Evolutionary conservation across 1,140 invertebrate genomes (phyloP), one percentile per base, ranked within the genome.

Genomic region (Hyles euphorbiae): DNA sequence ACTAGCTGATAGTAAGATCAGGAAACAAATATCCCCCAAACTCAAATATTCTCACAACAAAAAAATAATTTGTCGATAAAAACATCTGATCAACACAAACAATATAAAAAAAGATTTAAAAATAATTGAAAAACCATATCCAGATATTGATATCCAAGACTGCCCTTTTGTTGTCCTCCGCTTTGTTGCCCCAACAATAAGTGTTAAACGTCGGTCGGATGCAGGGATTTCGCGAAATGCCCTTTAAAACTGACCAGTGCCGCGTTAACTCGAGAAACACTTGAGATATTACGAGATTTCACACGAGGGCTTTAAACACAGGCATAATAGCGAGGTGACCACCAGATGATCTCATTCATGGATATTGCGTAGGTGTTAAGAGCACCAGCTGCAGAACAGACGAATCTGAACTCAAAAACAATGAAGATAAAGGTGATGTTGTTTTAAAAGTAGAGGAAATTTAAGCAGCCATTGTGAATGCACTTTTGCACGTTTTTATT

Each of bases 211-310:
- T 56, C 56, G 46, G 32, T 50, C 34, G 44, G 40, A 55, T 54
- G n/a, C 46, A 58, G 61, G 61, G 61, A 52, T 34, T 61, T 63
- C 68, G 67, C 62, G 61, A 71, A 58, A 54, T 56, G 54, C 61
- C 63, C 60, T 69, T 62, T 69, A 61, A 64, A 60, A 68, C 58
- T 76, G 76, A 74, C 74, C 75, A 60, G 64, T 67, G 66, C 61
- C 40, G 60, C 54, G 60, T 47, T 56, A 59, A 59, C 61, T 47
- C 53, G 56, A 62, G 52, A 52, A 60, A 51, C 48, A 57, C 63
- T 60, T 56, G 49, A 61, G 63, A 62, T 65, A 70, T 67, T 64
- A 70, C 58, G 63, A 63, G 62, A 68, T 74, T 72, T 67, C 62
- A 60, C 57, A 56, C 55, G 52, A 52, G 7, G 49, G 44, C 53